Percentiles rank a stretch among this genome's conserved stretches.
phyloP scores from a whole-genome alignment of 92 coral and sea anemone genomes.

The Metridium senile region DNA sequence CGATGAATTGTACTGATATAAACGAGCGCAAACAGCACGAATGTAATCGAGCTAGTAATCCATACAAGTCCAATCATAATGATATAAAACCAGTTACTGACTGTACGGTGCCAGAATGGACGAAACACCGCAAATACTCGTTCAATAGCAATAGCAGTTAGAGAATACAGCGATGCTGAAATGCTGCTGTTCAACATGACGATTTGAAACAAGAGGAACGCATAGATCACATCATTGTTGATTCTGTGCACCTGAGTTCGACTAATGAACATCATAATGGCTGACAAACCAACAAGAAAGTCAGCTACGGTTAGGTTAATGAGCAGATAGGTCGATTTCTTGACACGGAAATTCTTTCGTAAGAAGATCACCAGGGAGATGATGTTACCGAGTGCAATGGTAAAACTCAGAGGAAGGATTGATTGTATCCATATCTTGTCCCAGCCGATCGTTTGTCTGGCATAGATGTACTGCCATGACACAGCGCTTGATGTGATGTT shows the following conservation, averaged over 20 bases:
- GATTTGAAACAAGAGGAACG: neutral
- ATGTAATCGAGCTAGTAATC: neutral
- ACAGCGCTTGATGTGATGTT: too few species aligned
- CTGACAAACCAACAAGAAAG: too few species aligned
- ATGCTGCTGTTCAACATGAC: neutral
- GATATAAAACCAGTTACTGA: neutral
- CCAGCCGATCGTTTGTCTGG: neutral
- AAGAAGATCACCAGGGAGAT: constrained; percentile 14
- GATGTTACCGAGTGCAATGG: constrained; percentile 9
- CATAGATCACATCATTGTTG: too few species aligned
- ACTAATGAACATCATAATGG: neutral
- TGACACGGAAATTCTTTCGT: constrained; percentile 9
- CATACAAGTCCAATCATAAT: too few species aligned
- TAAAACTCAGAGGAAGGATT: neutral
- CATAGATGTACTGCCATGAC: neutral
- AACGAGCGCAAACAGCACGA: neutral
- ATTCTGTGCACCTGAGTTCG: neutral
- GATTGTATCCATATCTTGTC: neutral
- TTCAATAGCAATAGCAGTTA: too few species aligned
- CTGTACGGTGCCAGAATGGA: constrained; percentile 5
- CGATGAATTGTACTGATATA: neutral
- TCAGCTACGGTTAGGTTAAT: too few species aligned
- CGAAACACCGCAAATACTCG: too few species aligned
- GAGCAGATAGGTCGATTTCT: too few species aligned
- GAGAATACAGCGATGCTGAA: too few species aligned